Evolutionary conservation across 2,888 invertebrate species (phyloP).

Genomic region (Microchrysa polita): DNA sequence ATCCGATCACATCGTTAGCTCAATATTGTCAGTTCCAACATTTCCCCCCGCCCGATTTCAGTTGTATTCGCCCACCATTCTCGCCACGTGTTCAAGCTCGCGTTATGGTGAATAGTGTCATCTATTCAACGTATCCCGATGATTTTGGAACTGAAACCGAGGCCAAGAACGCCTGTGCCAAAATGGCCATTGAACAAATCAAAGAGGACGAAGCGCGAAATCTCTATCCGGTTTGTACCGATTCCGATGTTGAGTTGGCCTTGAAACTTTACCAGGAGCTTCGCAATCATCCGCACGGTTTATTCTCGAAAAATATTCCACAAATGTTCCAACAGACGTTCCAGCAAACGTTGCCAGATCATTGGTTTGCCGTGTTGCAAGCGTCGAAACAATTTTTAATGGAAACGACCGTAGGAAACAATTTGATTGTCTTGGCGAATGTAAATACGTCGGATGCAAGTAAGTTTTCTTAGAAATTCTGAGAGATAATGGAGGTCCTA

Average conservation of each 20-base stretch:
- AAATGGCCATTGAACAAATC: conserved; percentile 58
- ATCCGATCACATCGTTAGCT: conserved; percentile 55
- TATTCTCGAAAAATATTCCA: conserved; percentile 70
- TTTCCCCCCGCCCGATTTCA: conserved; percentile 56
- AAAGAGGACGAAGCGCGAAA: conserved; percentile 54
- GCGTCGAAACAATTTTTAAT: conserved; percentile 67
- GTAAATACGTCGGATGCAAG: conserved; percentile 52
- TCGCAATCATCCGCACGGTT: conserved; percentile 67
- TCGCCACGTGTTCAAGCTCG: conserved; percentile 56
- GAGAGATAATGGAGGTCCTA: background rate
- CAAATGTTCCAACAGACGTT: conserved; percentile 70
- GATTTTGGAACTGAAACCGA: conserved; percentile 56
- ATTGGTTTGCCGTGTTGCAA: conserved; percentile 74
- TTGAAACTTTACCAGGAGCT: conserved; percentile 58
- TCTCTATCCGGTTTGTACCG: conserved; percentile 55
- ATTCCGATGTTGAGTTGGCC: conserved; percentile 57
- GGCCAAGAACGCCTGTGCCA: conserved; percentile 58
- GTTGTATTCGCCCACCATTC: conserved; percentile 54
- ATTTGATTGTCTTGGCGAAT: conserved; percentile 60
- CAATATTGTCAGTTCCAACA: conserved; percentile 57
- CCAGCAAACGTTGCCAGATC: conserved; percentile 73
- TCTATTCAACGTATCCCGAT: conserved; percentile 60
- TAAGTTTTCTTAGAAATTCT: conserved; percentile 9
- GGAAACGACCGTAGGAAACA: conserved; percentile 56
- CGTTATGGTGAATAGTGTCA: conserved; percentile 56